Evolutionary conservation across 2,797 vertebrate genomes (phyloP).

Genomic region (Danio jaintianensis): DNA sequence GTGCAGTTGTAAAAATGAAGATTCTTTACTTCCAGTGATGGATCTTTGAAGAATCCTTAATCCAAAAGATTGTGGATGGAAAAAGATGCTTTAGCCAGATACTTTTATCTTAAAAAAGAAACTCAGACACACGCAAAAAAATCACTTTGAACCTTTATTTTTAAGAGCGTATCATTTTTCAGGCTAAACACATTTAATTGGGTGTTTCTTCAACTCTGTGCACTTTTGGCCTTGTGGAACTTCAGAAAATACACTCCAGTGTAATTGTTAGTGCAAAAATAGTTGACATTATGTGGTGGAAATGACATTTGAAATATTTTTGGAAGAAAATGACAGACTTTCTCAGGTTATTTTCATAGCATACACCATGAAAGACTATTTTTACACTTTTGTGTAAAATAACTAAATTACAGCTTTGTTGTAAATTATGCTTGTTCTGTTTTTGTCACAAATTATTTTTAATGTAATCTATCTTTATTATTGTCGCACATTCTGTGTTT

Average conservation of each 20-base stretch:
- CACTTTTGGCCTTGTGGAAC: not conserved
- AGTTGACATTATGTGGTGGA: not conserved
- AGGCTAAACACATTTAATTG: not conserved
- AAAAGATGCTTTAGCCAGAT: too few relatives aligned
- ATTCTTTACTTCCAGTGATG: too few relatives aligned
- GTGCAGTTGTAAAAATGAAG: too few relatives aligned
- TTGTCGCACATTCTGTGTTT: not conserved
- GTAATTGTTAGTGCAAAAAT: not conserved
- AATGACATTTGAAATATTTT: not conserved
- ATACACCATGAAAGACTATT: not conserved
- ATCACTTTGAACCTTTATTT: too few relatives aligned
- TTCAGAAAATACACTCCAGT: not conserved
- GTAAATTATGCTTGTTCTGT: not conserved
- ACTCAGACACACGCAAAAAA: too few relatives aligned
- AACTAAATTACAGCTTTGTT: not conserved
- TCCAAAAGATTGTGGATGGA: too few relatives aligned
- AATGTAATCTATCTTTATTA: slow-evolving; percentile 3
- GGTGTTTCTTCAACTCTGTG: not conserved
- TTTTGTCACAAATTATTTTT: not conserved
- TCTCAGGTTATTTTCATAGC: not conserved
- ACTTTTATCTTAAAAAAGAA: too few relatives aligned
- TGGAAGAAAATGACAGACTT: slow-evolving; percentile 5
- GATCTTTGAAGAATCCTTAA: too few relatives aligned
- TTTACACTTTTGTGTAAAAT: not conserved
- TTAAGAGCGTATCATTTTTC: not conserved